A percentile compares a stretch with the other conserved stretches of the same genome.
Conservation (phyloP, 2,797 vertebrate genomes). For the Rhabdophis nuchalis region DNA sequence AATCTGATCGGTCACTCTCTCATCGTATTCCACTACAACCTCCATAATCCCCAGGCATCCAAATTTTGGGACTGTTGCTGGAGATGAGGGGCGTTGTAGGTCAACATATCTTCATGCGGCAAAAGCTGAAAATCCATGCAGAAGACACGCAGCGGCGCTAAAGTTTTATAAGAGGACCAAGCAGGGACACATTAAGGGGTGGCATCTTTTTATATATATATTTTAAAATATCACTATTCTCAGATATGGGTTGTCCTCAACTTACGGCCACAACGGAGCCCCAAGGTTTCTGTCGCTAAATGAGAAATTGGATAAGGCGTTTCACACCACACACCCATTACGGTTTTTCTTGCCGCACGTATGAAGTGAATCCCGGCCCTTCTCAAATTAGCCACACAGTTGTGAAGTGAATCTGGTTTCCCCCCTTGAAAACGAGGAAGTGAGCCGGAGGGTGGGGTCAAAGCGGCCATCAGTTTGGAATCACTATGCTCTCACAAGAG, state of each 20-base stretch:
- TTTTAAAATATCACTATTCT: background rate
- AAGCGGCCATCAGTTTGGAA: too few relatives aligned
- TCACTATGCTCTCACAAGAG: too few relatives aligned
- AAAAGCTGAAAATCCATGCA: background rate
- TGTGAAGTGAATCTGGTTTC: too few relatives aligned
- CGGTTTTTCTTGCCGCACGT: background rate
- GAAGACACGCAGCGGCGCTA: background rate
- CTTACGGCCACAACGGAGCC: background rate
- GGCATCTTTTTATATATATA: background rate
- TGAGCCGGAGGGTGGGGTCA: too few relatives aligned
- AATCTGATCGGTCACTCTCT: background rate
- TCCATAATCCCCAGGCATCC: background rate
- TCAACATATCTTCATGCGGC: background rate
- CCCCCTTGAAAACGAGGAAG: too few relatives aligned
- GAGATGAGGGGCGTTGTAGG: background rate
- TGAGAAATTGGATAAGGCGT: background rate
- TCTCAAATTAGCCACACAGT: background rate
- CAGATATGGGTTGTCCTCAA: background rate
- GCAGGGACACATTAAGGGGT: slow-evolving; percentile 1
- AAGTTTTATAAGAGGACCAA: background rate
- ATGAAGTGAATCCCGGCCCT: background rate
- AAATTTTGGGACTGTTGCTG: background rate
- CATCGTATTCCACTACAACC: background rate
- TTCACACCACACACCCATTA: background rate
- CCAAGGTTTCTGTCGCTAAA: background rate